A percentile compares a stretch with the other conserved stretches of the same genome.
phyloP scores from a whole-genome alignment of 1,140 invertebrate species.

The Spodoptera frugiperda region DNA sequence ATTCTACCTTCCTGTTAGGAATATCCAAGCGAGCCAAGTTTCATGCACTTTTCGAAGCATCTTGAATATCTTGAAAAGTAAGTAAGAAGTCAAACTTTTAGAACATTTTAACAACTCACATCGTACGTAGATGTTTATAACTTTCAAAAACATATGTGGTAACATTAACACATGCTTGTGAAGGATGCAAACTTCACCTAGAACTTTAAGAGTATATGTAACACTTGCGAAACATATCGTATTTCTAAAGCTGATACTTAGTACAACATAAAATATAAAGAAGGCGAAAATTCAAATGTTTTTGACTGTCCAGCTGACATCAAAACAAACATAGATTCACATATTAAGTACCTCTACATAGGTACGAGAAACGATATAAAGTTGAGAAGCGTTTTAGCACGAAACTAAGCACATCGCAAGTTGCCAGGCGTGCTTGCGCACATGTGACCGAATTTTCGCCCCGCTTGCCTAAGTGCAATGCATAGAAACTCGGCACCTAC shows the following conservation, averaged over 20 bases:
- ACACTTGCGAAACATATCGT: too few relatives aligned
- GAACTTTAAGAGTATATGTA: neutral
- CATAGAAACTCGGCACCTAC: slow-evolving; percentile 36
- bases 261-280: too few relatives aligned
- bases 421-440: slow-evolving; percentile 58
- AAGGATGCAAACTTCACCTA: neutral
- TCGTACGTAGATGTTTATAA: slow-evolving; percentile 4
- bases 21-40: neutral
- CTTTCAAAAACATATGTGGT: neutral
- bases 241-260: too few relatives aligned
- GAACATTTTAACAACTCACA: slow-evolving; percentile 12
- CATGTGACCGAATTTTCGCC: slow-evolving; percentile 56
- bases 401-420: slow-evolving; percentile 57
- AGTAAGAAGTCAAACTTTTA: neutral
- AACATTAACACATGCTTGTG: slow-evolving; percentile 9
- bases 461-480: slow-evolving; percentile 53
- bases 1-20: too few relatives aligned
- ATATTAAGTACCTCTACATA: neutral
- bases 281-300: too few relatives aligned
- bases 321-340: slow-evolving; percentile 39
- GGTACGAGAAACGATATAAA: slow-evolving; percentile 43
- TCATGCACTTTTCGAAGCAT: slow-evolving; percentile 9
- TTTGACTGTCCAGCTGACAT: neutral
- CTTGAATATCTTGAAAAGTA: slow-evolving; percentile 13
- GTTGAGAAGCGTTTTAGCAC: slow-evolving; percentile 50